Percentiles rank a stretch among this genome's conserved stretches.
These are phyloP conservation scores for Aphaenogaster floridana DNA, from an alignment of 1,140 invertebrate species.

Conservation along the genomic window DNA sequence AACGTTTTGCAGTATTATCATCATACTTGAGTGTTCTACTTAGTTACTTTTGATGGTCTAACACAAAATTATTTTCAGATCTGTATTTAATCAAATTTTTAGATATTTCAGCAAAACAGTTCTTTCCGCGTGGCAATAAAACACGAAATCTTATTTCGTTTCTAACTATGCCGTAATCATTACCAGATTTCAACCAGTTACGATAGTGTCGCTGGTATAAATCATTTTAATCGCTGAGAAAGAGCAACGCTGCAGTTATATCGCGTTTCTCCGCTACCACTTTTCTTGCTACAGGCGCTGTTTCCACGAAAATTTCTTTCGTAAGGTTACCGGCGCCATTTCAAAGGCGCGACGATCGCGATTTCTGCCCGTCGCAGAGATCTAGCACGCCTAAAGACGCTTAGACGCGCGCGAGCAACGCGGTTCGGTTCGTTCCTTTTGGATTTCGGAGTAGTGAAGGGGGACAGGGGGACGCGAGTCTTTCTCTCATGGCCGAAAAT, in stretches of 20 bases:
- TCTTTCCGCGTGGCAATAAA: background rate
- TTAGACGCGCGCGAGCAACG: slow-evolving; percentile 35
- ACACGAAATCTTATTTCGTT: background rate
- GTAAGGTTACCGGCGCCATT: slow-evolving; percentile 30
- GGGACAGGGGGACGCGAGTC: slow-evolving; percentile 49
- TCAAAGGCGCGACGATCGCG: slow-evolving; percentile 71
- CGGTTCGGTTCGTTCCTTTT: slow-evolving; percentile 64
- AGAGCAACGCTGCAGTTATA: background rate
- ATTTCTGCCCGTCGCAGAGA: slow-evolving; percentile 70
- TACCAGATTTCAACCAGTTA: background rate
- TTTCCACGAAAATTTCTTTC: slow-evolving; percentile 59
- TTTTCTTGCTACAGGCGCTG: slow-evolving; percentile 29
- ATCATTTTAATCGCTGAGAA: background rate
- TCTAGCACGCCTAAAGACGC: slow-evolving; percentile 61
- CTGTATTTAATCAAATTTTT: too few relatives aligned
- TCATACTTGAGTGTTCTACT: too few relatives aligned
- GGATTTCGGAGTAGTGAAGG: slow-evolving; percentile 76
- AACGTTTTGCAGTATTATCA: too few relatives aligned
- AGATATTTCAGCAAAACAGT: too few relatives aligned
- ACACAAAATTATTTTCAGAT: too few relatives aligned
- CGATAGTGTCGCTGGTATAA: background rate
- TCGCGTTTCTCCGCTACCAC: slow-evolving; percentile 18
- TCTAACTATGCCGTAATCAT: background rate
- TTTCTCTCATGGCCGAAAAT: slow-evolving; percentile 76
- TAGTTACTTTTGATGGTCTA: too few relatives aligned